These are phyloP conservation scores for Blomia tropicalis DNA, from an alignment of 2,888 invertebrate genomes.

Conservation along the genomic window DNA sequence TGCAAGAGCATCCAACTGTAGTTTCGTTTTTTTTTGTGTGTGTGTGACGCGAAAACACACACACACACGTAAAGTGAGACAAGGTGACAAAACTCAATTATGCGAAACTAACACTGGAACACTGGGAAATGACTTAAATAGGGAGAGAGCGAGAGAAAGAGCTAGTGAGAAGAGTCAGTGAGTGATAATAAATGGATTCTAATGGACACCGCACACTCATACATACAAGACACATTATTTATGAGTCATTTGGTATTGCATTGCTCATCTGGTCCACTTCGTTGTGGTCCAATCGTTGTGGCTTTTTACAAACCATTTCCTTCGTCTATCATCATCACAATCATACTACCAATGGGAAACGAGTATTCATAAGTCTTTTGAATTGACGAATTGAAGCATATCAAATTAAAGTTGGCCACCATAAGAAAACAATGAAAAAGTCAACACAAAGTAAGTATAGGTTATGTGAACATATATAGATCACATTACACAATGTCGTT, in stretches of 20 bases:
- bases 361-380: no score
- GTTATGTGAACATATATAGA: no score
- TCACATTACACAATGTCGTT: no score
- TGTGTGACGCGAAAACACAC: neutral
- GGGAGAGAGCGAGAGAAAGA: neutral
- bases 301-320: neutral
- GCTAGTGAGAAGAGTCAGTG: neutral
- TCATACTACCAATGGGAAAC: no score
- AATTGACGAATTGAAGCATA: conserved; percentile 1
- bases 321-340: no score
- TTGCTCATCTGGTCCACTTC: neutral
- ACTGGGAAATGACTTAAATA: neutral
- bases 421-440: neutral
- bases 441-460: neutral
- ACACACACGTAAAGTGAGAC: no score
- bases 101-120: conserved; percentile 1
- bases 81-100: conserved; percentile 10
- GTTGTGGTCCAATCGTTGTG: neutral
- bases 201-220: neutral
- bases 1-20: neutral
- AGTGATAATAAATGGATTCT: neutral
- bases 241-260: neutral
- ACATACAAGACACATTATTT: neutral
- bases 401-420: neutral
- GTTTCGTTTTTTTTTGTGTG: neutral